These are phyloP conservation scores for Sarcophaga carnaria DNA, from an alignment of 2,888 invertebrate species.

Conservation along the genomic window DNA sequence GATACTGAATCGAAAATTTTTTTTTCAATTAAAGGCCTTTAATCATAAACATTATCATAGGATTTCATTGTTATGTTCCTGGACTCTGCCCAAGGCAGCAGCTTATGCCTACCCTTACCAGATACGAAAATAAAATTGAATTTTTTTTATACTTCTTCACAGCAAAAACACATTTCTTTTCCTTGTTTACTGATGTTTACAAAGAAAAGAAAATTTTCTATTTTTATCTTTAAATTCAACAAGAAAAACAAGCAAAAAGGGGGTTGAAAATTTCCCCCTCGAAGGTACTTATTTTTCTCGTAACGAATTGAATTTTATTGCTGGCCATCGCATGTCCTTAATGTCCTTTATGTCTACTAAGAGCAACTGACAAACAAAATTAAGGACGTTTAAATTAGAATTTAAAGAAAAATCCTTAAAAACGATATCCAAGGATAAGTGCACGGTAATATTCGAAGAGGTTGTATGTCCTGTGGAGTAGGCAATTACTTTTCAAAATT, in stretches of 20 bases:
- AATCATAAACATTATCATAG: not conserved
- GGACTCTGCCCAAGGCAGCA: no score
- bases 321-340: not conserved
- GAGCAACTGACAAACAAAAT: not conserved
- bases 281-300: not conserved
- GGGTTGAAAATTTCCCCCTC: conserved; percentile 33
- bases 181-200: conserved; percentile 28
- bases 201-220: conserved; percentile 6
- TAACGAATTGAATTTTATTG: conserved; percentile 14
- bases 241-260: not conserved
- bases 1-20: not conserved
- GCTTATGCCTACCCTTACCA: no score
- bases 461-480: conserved; percentile 40
- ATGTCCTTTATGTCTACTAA: not conserved
- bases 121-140: not conserved
- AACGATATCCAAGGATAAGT: conserved; percentile 3
- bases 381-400: not conserved
- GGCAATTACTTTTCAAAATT: conserved; percentile 53
- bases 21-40: not conserved
- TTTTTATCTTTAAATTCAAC: not conserved
- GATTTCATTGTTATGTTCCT: no score
- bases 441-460: not conserved
- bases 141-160: not conserved
- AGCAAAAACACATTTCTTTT: conserved; percentile 24
- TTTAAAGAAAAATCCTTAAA: not conserved